Evolutionary conservation across 1,140 invertebrate genomes (phyloP).

Genomic region (Luehdorfia chinensis): DNA sequence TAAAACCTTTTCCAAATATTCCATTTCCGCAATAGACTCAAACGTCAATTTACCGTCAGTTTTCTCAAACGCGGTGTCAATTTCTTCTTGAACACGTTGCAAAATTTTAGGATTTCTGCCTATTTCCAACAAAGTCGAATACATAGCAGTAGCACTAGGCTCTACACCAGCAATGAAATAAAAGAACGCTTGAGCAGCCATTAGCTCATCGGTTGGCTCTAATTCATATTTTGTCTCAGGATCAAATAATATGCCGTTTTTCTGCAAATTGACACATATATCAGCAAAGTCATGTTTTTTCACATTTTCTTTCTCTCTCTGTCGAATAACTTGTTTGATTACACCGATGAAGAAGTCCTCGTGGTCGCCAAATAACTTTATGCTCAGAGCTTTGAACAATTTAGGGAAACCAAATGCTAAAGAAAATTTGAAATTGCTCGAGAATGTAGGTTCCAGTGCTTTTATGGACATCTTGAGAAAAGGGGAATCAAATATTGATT

Average conservation of each 20-base stretch:
- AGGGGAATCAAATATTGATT: too few species aligned
- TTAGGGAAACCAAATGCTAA: constrained; percentile 24
- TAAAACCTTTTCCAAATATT: too few species aligned
- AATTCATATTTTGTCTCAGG: too few species aligned
- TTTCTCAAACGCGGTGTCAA: constrained; percentile 59
- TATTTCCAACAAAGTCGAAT: too few species aligned
- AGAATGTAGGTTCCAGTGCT: constrained; percentile 14
- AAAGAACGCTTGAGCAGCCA: too few species aligned
- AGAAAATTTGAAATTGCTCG: constrained; percentile 23
- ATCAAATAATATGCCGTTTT: constrained; percentile 28
- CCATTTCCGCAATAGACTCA: too few species aligned
- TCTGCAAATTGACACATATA: constrained; percentile 34
- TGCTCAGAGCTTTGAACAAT: constrained; percentile 19
- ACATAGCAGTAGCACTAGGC: too few species aligned
- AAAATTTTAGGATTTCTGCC: constrained; percentile 73
- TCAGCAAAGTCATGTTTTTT: constrained; percentile 39
- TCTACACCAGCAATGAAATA: too few species aligned
- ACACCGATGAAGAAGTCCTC: too few species aligned
- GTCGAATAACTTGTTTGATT: too few species aligned
- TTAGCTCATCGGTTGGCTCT: too few species aligned
- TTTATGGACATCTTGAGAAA: constrained; percentile 31
- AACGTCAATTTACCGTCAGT: too few species aligned
- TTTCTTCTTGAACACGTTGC: constrained; percentile 76
- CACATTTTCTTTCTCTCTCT: constrained; percentile 18
- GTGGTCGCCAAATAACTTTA: constrained; percentile 33